These are phyloP conservation scores for Glaucomys volans DNA, from an alignment of 2,113 vertebrate genomes.

Conservation along the genomic window DNA sequence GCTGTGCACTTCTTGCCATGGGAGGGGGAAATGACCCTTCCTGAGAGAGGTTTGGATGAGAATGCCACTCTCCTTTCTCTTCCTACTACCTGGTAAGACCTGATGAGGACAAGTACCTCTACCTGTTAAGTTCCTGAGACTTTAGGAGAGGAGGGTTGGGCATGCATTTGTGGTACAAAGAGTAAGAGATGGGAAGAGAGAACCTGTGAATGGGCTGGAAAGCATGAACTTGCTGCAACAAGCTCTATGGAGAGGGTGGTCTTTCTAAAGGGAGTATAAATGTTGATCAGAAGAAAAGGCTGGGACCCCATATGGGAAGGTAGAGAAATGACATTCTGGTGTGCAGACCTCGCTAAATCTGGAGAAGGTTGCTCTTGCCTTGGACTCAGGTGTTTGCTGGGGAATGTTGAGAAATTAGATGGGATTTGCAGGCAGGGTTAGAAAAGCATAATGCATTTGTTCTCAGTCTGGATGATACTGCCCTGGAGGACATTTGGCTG, in stretches of 20 bases:
- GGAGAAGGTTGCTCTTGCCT: neutral
- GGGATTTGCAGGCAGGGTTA: neutral
- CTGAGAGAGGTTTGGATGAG: neutral
- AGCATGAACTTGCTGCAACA: neutral
- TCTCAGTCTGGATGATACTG: neutral
- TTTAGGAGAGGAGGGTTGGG: neutral
- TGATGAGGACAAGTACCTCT: no score
- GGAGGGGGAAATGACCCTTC: no score
- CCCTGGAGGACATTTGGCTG: neutral
- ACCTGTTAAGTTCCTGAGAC: neutral
- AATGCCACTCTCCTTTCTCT: neutral
- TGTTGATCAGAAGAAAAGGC: neutral
- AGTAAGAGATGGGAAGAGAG: neutral
- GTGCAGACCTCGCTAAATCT: neutral
- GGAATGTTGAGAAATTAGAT: neutral
- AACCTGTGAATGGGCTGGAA: rapidly evolving
- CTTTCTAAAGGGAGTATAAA: neutral
- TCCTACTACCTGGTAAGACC: neutral
- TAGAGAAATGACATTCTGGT: neutral
- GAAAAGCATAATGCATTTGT: neutral
- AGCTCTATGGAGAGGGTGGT: rapidly evolving
- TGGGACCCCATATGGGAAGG: rapidly evolving
- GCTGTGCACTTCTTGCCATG: rapidly evolving
- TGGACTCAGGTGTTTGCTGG: neutral
- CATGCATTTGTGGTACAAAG: neutral